Evolutionary conservation across 2,797 vertebrate genomes (phyloP), one percentile per base, ranked within the genome.

Genomic region (Dallia pectoralis): DNA sequence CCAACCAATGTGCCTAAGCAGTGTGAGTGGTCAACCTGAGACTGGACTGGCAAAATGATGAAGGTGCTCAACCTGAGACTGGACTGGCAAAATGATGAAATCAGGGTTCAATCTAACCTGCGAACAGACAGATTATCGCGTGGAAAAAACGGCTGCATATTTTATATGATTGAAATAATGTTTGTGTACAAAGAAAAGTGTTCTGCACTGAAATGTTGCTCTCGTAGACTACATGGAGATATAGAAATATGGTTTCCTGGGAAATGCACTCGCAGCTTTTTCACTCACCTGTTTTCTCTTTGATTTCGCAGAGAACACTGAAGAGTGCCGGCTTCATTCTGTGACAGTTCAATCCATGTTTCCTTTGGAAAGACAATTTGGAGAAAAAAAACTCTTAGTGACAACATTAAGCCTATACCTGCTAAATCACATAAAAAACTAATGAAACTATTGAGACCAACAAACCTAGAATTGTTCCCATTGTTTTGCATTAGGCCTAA

Each of bases 271-370:
- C 33, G 12, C 67, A 71, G 49, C 69, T 71, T 19, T 22, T 51
- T 18, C 65, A 82, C 91, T 91, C 92, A 94, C 93, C 93, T 92
- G 94, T 95, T 93, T 95, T 95, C 88, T 95, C 94, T 91, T 95
- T 95, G 89, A 95, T 95, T 89, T 95, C 94, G 82, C 94, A 95
- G 80, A 95, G 90, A 79, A 95, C 94, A 51, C 93, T 94, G 92
- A 95, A 95, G 83, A 95, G 92, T 51, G 94, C 94, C 15, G 94
- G 94, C 79, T 95, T 95, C 94, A 95, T 95, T 77, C 94, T 87
- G 89, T 95, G 94, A 89, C 94, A 95, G 89, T 95, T 95, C 76
- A 95, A 84, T 67, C 93, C 94, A 83, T 95, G 94, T 84, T 95
- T 95, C 88, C 94, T 95, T 84, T 74, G 82, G 71, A 48, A 69